Conservation (phyloP, 2,113 vertebrate genomes). For the Microcebus griseorufus region DNA sequence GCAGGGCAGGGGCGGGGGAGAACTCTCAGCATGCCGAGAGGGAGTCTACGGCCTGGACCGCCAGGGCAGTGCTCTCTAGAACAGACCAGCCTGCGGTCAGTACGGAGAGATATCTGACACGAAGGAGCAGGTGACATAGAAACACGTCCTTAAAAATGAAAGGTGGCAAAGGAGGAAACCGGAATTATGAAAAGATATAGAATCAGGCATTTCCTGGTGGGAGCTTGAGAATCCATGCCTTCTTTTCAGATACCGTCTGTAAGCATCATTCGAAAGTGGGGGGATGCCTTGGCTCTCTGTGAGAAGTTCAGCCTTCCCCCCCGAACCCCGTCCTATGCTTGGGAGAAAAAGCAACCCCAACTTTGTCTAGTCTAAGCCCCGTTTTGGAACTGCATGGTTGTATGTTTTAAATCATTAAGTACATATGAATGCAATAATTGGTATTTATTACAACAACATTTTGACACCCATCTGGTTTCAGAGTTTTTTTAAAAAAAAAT, state of each 20-base stretch:
- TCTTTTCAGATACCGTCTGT: conserved; percentile 24
- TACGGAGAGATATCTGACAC: conserved; percentile 84
- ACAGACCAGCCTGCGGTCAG: conserved; percentile 81
- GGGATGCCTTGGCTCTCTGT: background rate
- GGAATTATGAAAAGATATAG: conserved; percentile 91
- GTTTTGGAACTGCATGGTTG: conserved; percentile 85
- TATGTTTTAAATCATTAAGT: conserved; percentile 85
- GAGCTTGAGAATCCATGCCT: conserved; percentile 54
- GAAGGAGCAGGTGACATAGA: conserved; percentile 82
- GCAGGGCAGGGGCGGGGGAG: conserved; percentile 75
- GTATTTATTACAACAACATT: conserved; percentile 86
- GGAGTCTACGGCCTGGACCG: conserved; percentile 80
- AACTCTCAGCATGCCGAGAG: conserved; percentile 86
- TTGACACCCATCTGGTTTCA: conserved; percentile 85
- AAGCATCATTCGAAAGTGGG: conserved; percentile 13
- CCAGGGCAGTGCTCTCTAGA: conserved; percentile 77
- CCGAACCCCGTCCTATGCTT: conserved; percentile 72
- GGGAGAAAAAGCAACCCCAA: conserved; percentile 78
- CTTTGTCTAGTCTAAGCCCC: conserved; percentile 80
- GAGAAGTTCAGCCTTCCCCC: conserved; percentile 61
- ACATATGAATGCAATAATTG: conserved; percentile 83
- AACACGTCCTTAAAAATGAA: conserved; percentile 85
- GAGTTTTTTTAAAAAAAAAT: conserved; percentile 84
- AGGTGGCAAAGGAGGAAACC: conserved; percentile 82
- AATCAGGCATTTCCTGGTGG: conserved; percentile 87